Conservation (phyloP, 1,140 invertebrate species). For the Tribolium castaneum region DNA sequence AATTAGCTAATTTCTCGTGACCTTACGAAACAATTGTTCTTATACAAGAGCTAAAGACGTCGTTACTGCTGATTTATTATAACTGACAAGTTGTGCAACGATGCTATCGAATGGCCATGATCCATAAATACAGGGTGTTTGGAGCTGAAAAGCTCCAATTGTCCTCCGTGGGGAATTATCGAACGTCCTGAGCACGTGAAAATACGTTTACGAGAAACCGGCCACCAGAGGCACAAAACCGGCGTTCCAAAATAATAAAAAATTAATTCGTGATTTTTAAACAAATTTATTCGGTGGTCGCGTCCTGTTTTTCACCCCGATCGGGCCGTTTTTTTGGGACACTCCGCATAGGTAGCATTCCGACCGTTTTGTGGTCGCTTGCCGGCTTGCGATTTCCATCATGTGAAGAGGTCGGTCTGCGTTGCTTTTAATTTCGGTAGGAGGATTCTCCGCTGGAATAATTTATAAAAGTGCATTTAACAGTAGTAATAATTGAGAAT, state of each 20-base stretch:
- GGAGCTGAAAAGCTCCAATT: neutral
- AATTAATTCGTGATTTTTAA: neutral
- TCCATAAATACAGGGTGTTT: neutral
- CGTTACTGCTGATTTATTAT: slow-evolving; percentile 1
- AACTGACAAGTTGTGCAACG: neutral
- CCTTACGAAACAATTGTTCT: neutral
- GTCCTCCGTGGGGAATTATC: slow-evolving; percentile 9
- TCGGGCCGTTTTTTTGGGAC: slow-evolving; percentile 1
- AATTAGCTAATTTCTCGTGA: neutral
- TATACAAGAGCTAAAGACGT: neutral
- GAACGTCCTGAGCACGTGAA: slow-evolving; percentile 31
- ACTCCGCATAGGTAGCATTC: slow-evolving; percentile 24
- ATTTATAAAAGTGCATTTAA: slow-evolving; percentile 36
- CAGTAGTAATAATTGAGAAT: slow-evolving; percentile 34
- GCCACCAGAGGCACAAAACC: slow-evolving; percentile 2
- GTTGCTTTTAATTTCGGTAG: slow-evolving; percentile 35
- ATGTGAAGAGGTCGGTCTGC: slow-evolving; percentile 28
- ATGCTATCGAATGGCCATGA: neutral
- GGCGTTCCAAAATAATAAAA: slow-evolving; percentile 10
- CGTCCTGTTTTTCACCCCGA: neutral
- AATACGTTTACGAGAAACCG: slow-evolving; percentile 33
- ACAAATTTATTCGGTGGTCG: slow-evolving; percentile 2
- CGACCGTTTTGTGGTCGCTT: slow-evolving; percentile 25
- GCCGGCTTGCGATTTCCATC: slow-evolving; percentile 31
- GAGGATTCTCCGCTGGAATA: slow-evolving; percentile 25